A percentile compares a stretch with the other conserved stretches of the same genome.
phyloP scores from a whole-genome alignment of 2,888 invertebrate species.

The Uloborus plumipes region DNA sequence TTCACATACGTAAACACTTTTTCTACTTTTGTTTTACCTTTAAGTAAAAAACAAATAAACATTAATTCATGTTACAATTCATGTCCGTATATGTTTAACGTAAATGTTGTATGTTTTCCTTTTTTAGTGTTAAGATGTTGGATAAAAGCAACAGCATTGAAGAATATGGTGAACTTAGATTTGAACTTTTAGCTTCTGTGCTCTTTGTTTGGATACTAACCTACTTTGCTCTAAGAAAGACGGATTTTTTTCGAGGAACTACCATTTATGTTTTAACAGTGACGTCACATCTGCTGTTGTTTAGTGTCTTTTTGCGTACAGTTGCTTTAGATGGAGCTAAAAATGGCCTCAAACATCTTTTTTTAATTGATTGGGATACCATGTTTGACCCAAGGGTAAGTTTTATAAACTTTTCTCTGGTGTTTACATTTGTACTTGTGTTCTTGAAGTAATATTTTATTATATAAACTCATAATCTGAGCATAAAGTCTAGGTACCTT shows the following conservation, averaged over 20 bases:
- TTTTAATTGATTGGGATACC: slow-evolving; percentile 87
- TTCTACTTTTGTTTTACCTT: too few relatives aligned
- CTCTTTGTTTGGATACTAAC: slow-evolving; percentile 93
- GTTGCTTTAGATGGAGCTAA: slow-evolving; percentile 90
- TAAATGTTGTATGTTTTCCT: neutral
- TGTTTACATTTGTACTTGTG: too few relatives aligned
- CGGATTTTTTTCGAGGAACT: slow-evolving; percentile 71
- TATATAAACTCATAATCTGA: too few relatives aligned
- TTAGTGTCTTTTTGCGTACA: slow-evolving; percentile 88
- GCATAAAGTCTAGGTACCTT: too few relatives aligned
- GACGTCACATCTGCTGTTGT: slow-evolving; percentile 87
- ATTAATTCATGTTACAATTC: too few relatives aligned
- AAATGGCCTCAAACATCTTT: slow-evolving; percentile 86
- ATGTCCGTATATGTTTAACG: neutral
- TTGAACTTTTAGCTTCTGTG: slow-evolving; percentile 90
- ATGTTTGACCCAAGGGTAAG: slow-evolving; percentile 83
- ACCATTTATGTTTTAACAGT: slow-evolving; percentile 93
- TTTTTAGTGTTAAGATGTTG: slow-evolving; percentile 83
- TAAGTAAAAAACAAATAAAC: too few relatives aligned
- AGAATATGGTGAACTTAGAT: slow-evolving; percentile 83
- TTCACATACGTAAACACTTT: too few relatives aligned
- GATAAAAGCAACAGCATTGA: slow-evolving; percentile 88
- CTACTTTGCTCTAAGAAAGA: slow-evolving; percentile 94
- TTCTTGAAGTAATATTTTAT: too few relatives aligned
- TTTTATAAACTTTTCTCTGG: neutral